phyloP scores from a whole-genome alignment of 1,140 invertebrate species.

The Drosophila kanapiae region DNA sequence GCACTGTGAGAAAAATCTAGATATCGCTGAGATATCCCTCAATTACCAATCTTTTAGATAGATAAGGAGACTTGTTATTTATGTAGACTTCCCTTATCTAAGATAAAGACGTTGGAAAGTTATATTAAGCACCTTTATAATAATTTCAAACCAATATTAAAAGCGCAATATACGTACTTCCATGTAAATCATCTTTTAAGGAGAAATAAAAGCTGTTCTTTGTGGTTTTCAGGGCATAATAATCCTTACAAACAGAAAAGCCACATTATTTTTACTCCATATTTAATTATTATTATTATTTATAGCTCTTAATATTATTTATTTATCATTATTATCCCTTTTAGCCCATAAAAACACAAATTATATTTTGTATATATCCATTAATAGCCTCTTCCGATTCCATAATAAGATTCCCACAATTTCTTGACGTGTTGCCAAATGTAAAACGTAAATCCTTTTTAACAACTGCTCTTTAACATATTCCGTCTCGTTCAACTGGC shows the following conservation, averaged over 20 bases:
- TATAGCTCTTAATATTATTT: background rate
- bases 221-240: background rate
- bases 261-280: background rate
- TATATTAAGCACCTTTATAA: no score
- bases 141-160: no score
- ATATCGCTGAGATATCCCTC: no score
- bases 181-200: no score
- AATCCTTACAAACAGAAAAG: background rate
- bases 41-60: no score
- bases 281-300: background rate
- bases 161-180: no score
- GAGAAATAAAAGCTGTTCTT: no score
- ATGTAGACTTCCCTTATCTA: no score
- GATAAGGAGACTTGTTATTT: no score
- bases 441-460: constrained; percentile 83
- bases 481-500: constrained; percentile 23
- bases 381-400: background rate
- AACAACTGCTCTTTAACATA: constrained; percentile 84
- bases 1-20: constrained; percentile 8
- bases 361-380: background rate
- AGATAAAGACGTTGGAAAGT: no score
- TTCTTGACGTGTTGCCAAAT: constrained; percentile 50
- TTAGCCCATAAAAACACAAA: background rate
- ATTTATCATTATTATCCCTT: background rate
- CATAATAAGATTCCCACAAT: background rate